A percentile compares a stretch with the other conserved stretches of the same genome.
These are phyloP conservation scores for Drosophila bocki DNA, from an alignment of 1,140 invertebrate genomes.

Conservation along the genomic window DNA sequence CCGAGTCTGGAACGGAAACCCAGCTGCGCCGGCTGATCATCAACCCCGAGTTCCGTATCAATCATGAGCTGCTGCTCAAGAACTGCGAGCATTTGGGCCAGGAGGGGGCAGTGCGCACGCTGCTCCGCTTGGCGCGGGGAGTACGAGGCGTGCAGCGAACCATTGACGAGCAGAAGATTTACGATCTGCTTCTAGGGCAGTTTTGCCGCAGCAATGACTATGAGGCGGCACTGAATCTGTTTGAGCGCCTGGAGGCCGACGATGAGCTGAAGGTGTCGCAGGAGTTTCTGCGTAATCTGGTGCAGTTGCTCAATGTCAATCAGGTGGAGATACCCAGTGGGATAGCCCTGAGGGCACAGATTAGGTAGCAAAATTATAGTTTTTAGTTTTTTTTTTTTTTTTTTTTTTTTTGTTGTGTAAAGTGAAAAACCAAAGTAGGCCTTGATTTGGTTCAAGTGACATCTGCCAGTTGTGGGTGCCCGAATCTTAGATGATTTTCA, in stretches of 20 bases:
- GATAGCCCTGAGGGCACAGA: slow-evolving; percentile 73
- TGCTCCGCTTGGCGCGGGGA: slow-evolving; percentile 78
- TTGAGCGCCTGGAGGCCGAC: slow-evolving; percentile 78
- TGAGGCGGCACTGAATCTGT: slow-evolving; percentile 80
- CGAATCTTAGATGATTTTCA: background rate
- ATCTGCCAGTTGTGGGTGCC: no score
- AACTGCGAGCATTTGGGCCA: slow-evolving; percentile 79
- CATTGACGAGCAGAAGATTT: slow-evolving; percentile 81
- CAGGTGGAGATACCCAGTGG: slow-evolving; percentile 75
- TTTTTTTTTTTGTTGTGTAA: background rate
- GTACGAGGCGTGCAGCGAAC: slow-evolving; percentile 63
- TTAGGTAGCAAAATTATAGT: slow-evolving; percentile 48
- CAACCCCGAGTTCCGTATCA: slow-evolving; percentile 80
- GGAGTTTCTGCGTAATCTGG: slow-evolving; percentile 76
- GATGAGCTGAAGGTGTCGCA: slow-evolving; percentile 80
- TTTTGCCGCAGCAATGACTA: slow-evolving; percentile 85
- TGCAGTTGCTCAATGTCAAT: slow-evolving; percentile 72
- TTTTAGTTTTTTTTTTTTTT: background rate
- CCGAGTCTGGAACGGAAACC: slow-evolving; percentile 84
- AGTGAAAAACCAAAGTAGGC: no score
- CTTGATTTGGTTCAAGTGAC: no score
- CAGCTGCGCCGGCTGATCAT: slow-evolving; percentile 83
- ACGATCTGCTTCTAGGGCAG: slow-evolving; percentile 83
- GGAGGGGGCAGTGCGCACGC: slow-evolving; percentile 74
- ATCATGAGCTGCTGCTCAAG: slow-evolving; percentile 70